phyloP scores from a whole-genome alignment of 2,888 invertebrate species.

The Miltochrista miniata region DNA sequence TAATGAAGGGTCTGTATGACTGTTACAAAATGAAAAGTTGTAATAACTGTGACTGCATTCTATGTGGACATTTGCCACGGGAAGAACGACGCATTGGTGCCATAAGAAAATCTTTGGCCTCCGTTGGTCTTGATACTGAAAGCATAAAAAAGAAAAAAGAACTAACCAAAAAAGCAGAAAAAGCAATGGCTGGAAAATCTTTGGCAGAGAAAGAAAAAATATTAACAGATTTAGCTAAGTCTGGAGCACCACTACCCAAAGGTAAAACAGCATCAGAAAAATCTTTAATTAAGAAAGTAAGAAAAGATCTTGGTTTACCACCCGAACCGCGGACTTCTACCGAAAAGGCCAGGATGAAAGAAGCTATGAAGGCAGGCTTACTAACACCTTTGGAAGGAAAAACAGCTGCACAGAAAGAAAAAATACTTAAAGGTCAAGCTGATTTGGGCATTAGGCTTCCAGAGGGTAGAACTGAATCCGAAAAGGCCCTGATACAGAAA shows the following conservation, averaged over 20 bases:
- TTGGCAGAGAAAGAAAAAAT: slow-evolving; percentile 15
- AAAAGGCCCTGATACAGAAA: slow-evolving; percentile 3
- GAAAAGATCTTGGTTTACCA: slow-evolving; percentile 30
- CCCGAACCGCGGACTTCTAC: slow-evolving; percentile 4
- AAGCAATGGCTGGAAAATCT: slow-evolving; percentile 8
- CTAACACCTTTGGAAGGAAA: slow-evolving; percentile 35
- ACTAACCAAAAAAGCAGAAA: slow-evolving; percentile 13
- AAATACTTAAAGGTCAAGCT: slow-evolving; percentile 32
- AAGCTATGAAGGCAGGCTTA: slow-evolving; percentile 8
- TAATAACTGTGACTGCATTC: slow-evolving; percentile 7
- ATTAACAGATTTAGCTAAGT: neutral
- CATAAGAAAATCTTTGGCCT: slow-evolving; percentile 11
- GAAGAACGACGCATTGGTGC: slow-evolving; percentile 3
- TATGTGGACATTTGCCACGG: neutral
- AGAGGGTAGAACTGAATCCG: slow-evolving; percentile 1
- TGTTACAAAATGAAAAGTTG: slow-evolving; percentile 61
- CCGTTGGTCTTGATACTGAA: slow-evolving; percentile 12
- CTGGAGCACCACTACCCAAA: slow-evolving; percentile 1
- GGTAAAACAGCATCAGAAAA: slow-evolving; percentile 4
- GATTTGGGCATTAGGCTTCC: slow-evolving; percentile 5
- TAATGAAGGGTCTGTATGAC: slow-evolving; percentile 66
- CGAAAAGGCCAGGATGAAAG: slow-evolving; percentile 1
- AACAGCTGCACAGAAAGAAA: slow-evolving; percentile 36
- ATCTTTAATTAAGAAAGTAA: slow-evolving; percentile 12
- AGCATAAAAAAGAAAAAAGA: slow-evolving; percentile 6